These are phyloP conservation scores for Antennarius maculatus DNA, from an alignment of 2,797 vertebrate genomes.

Conservation along the genomic window DNA sequence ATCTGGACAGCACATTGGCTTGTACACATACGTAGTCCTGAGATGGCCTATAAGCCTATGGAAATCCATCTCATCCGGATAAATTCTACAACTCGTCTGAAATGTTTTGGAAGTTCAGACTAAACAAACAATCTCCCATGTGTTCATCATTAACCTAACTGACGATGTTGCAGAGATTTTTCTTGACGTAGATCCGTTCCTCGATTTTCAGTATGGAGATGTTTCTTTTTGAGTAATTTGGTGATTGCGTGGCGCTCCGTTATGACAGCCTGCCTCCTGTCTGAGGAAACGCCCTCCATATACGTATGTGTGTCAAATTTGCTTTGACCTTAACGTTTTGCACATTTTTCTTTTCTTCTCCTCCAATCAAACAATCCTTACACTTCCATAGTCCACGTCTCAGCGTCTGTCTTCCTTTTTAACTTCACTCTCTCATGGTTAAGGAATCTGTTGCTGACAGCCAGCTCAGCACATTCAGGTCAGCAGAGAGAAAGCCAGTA, in stretches of 20 bases:
- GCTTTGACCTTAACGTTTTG: constrained; percentile 22
- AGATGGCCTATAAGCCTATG: constrained; percentile 1
- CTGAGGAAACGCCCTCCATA: too few species aligned
- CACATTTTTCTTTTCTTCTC: constrained; percentile 19
- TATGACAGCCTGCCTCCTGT: background rate
- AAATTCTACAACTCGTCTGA: constrained; percentile 1
- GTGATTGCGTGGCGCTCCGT: background rate
- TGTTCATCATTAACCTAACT: constrained; percentile 19
- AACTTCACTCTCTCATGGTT: constrained; percentile 61
- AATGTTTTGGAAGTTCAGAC: constrained; percentile 12
- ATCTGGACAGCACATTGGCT: constrained; percentile 19
- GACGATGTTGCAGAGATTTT: constrained; percentile 2
- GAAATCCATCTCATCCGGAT: constrained; percentile 16
- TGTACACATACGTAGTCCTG: constrained; percentile 2
- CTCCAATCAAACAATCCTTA: constrained; percentile 27
- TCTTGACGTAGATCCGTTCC: constrained; percentile 2
- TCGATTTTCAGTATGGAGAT: background rate
- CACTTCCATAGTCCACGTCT: constrained; percentile 14
- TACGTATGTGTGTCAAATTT: constrained; percentile 24
- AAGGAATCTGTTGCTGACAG: constrained; percentile 67
- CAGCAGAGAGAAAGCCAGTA: constrained; percentile 63
- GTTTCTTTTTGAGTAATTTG: constrained; percentile 19
- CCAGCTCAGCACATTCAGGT: constrained; percentile 69
- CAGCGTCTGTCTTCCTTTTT: constrained; percentile 40
- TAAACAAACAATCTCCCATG: constrained; percentile 1